phyloP scores from a whole-genome alignment of 1,140 invertebrate genomes.

The Popillia japonica region DNA sequence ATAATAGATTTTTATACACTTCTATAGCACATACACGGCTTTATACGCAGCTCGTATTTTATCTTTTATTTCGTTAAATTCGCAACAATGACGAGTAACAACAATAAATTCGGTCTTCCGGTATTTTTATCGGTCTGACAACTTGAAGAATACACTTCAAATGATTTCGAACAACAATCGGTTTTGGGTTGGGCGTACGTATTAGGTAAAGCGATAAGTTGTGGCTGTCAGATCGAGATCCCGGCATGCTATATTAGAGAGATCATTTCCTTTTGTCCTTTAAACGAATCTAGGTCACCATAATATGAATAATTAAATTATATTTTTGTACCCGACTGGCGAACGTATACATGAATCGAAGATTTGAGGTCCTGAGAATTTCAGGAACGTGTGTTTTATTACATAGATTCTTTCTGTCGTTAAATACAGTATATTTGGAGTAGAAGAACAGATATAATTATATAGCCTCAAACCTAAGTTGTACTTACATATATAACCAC shows the following conservation, averaged over 20 bases:
- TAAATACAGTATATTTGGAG: no score
- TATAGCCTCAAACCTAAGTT: no score
- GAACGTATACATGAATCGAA: not conserved
- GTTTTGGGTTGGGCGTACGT: conserved; percentile 23
- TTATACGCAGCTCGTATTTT: not conserved
- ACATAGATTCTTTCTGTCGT: no score
- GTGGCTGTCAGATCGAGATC: conserved; percentile 18
- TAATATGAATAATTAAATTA: not conserved
- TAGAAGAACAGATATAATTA: no score
- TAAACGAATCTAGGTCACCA: conserved; percentile 21
- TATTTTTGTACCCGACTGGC: conserved; percentile 1
- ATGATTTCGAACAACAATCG: conserved; percentile 27
- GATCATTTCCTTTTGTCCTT: conserved; percentile 31
- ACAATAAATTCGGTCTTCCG: conserved; percentile 25
- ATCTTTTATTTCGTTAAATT: not conserved
- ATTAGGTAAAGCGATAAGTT: conserved; percentile 25
- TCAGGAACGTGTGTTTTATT: no score
- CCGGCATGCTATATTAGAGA: conserved; percentile 11
- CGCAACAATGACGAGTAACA: conserved; percentile 17
- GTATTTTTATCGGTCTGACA: conserved; percentile 27
- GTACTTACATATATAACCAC: no score
- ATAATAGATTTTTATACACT: not conserved
- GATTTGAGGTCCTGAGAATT: no score
- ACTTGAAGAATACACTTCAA: conserved; percentile 33
- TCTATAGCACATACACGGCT: not conserved